Evolutionary conservation across 2,797 vertebrate genomes (phyloP).

Genomic region (Premnoplex brunnescens): DNA sequence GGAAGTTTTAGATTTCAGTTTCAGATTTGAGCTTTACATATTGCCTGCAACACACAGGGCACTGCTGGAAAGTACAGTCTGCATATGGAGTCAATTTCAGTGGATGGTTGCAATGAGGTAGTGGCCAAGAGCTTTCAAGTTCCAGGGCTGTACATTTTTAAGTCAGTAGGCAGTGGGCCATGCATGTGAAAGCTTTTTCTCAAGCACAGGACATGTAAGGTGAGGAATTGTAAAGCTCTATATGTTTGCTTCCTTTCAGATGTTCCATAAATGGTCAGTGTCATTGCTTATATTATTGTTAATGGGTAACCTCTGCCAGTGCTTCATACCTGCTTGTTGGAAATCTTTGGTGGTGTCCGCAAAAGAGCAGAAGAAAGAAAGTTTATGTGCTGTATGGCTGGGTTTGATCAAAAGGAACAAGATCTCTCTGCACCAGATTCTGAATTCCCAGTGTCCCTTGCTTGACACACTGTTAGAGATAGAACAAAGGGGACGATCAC

Average conservation of each 20-base stretch:
- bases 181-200: neutral
- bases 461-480: neutral
- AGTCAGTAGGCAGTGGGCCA: neutral
- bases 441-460: neutral
- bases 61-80: neutral
- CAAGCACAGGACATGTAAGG: neutral
- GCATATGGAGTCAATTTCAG: neutral
- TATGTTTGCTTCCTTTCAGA: accelerated
- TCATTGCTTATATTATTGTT: neutral
- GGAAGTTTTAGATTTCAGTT: too few species aligned
- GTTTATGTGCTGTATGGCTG: neutral
- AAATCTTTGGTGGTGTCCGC: neutral
- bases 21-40: neutral
- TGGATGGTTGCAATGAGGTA: accelerated
- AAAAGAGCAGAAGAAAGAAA: neutral
- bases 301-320: neutral
- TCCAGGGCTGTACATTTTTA: neutral
- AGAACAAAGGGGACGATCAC: neutral
- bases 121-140: neutral
- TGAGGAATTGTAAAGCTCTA: neutral
- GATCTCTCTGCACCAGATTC: neutral
- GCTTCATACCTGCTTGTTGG: neutral
- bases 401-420: neutral
- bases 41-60: neutral
- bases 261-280: neutral